A percentile compares a stretch with the other conserved stretches of the same genome.
These are phyloP conservation scores for Sinella curviseta DNA, from an alignment of 1,140 invertebrate genomes.

Conservation along the genomic window DNA sequence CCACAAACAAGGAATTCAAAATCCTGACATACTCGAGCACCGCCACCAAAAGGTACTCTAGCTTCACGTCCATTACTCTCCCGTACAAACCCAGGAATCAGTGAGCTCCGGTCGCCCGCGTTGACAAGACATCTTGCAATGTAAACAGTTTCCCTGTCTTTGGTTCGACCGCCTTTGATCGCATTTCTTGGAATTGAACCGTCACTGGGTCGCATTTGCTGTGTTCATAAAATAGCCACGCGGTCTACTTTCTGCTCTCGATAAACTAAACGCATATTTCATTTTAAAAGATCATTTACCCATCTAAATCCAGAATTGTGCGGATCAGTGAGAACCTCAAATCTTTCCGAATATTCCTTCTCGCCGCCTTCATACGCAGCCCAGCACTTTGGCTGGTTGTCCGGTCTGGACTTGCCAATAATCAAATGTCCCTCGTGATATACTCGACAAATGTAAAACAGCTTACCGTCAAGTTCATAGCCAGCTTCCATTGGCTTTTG, in stretches of 20 bases:
- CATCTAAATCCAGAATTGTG: neutral
- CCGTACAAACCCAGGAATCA: neutral
- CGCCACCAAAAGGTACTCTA: neutral
- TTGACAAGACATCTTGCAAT: neutral
- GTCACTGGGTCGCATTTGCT: neutral
- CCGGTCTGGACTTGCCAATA: too few relatives aligned
- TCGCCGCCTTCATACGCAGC: too few relatives aligned
- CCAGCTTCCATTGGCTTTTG: too few relatives aligned
- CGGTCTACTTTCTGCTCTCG: neutral
- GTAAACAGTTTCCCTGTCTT: neutral
- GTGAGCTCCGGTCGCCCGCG: neutral
- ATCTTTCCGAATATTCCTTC: too few relatives aligned
- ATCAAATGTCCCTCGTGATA: too few relatives aligned
- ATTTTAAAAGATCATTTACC: neutral
- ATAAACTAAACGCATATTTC: neutral
- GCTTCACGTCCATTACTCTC: neutral
- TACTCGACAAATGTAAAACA: too few relatives aligned
- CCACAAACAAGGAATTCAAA: neutral
- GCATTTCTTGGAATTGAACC: neutral
- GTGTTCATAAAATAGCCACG: slow-evolving; percentile 22
- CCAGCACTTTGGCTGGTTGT: too few relatives aligned
- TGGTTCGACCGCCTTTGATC: neutral
- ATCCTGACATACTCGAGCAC: neutral
- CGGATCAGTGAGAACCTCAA: neutral
- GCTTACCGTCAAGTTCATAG: too few relatives aligned